Conservation (phyloP, 2,797 vertebrate species). For the Gobionotothen gibberifrons region DNA sequence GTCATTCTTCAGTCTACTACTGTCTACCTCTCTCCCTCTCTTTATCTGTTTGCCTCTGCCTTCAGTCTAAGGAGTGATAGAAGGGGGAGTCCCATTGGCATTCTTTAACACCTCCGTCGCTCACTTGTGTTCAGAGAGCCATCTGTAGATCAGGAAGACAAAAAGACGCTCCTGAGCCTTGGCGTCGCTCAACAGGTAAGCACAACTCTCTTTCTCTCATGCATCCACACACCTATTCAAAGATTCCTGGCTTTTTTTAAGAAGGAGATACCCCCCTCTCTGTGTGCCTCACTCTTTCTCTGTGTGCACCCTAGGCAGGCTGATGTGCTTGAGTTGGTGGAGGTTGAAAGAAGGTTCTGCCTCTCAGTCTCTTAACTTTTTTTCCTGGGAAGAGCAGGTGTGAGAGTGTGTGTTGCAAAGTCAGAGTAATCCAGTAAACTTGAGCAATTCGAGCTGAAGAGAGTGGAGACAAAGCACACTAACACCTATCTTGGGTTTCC, state of each 20-base stretch:
- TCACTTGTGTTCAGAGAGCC: constrained; percentile 76
- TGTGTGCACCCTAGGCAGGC: constrained; percentile 70
- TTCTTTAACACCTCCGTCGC: constrained; percentile 75
- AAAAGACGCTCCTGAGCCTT: constrained; percentile 73
- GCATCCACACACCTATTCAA: constrained; percentile 77
- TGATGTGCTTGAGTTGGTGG: constrained; percentile 67
- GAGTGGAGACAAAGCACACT: constrained; percentile 25
- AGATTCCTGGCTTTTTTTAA: constrained; percentile 57
- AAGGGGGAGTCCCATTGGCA: constrained; percentile 76
- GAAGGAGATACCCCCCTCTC: constrained; percentile 40
- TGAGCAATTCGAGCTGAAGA: constrained; percentile 47
- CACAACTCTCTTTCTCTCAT: constrained; percentile 64
- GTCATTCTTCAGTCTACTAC: constrained; percentile 46
- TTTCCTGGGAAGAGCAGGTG: constrained; percentile 56
- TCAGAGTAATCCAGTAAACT: constrained; percentile 64
- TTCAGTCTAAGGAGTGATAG: constrained; percentile 69
- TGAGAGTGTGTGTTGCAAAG: constrained; percentile 46
- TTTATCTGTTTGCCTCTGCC: constrained; percentile 62
- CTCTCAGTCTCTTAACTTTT: constrained; percentile 69
- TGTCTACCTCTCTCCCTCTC: constrained; percentile 44
- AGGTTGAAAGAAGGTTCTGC: constrained; percentile 75
- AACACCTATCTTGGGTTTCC: constrained; percentile 11
- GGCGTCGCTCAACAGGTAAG: constrained; percentile 82
- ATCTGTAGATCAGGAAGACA: constrained; percentile 80
- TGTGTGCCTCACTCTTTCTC: constrained; percentile 53